Evolutionary conservation across 1,140 invertebrate genomes (phyloP).

Genomic region (Arctopsyche grandis): DNA sequence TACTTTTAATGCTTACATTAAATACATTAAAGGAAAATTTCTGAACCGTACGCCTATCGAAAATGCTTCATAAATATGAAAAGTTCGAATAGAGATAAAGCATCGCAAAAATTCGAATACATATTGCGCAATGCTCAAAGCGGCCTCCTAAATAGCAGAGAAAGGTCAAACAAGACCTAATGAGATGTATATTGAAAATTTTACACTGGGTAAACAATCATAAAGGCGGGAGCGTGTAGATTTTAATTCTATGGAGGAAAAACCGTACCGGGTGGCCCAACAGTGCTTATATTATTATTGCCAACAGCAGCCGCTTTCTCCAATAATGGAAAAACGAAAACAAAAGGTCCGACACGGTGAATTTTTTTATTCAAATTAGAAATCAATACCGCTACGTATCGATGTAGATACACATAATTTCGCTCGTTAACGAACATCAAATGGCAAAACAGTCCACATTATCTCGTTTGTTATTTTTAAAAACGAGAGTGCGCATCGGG

Average conservation of each 20-base stretch:
- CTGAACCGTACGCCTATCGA: too few relatives aligned
- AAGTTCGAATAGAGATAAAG: background rate
- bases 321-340: slow-evolving; percentile 23
- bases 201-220: slow-evolving; percentile 11
- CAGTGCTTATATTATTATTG: slow-evolving; percentile 4
- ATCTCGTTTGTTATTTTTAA: background rate
- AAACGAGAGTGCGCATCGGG: too few relatives aligned
- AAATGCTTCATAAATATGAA: background rate
- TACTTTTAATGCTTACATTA: too few relatives aligned
- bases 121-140: background rate
- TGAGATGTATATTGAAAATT: slow-evolving; percentile 17
- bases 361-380: slow-evolving; percentile 6
- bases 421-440: background rate
- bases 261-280: background rate
- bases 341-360: background rate
- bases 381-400: background rate
- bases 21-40: too few relatives aligned
- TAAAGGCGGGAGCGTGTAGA: slow-evolving; percentile 1
- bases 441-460: background rate
- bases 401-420: slow-evolving; percentile 15
- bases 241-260: slow-evolving; percentile 10
- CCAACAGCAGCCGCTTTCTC: background rate
- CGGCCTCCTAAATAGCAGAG: background rate
- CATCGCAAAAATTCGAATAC: background rate
- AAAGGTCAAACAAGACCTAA: slow-evolving; percentile 5